Percentiles rank a stretch among this genome's conserved stretches.
Conservation (phyloP, 2,888 invertebrate species). For the Antheraea yamamai region DNA sequence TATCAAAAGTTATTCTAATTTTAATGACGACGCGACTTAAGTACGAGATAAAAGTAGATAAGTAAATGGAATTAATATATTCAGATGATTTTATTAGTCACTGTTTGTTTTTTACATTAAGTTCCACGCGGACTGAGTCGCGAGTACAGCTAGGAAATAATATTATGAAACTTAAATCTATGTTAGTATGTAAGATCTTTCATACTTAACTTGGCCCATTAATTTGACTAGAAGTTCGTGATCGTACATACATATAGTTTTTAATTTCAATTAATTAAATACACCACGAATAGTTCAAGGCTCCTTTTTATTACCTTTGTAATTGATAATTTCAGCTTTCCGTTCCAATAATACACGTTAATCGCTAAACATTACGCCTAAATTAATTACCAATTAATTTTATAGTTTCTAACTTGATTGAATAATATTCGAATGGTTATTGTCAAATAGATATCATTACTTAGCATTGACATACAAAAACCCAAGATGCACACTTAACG, state of each 20-base stretch:
- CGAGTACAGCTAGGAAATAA: too few species aligned
- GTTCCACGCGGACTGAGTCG: too few species aligned
- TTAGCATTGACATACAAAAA: too few species aligned
- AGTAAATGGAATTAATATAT: too few species aligned
- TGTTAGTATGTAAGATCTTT: too few species aligned
- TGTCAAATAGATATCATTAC: not conserved
- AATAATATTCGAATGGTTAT: not conserved
- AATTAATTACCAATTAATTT: not conserved
- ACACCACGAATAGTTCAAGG: not conserved
- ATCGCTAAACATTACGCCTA: not conserved
- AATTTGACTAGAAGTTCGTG: not conserved
- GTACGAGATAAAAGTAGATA: too few species aligned
- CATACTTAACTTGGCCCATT: not conserved
- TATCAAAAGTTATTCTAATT: too few species aligned
- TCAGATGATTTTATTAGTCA: too few species aligned
- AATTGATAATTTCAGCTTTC: slow-evolving; percentile 8
- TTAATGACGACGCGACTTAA: too few species aligned
- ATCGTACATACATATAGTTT: not conserved
- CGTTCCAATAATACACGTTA: not conserved
- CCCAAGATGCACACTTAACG: too few species aligned
- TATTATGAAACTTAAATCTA: too few species aligned
- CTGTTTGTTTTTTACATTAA: too few species aligned
- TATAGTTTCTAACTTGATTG: slow-evolving; percentile 6
- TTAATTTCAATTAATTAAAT: not conserved
- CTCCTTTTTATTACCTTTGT: not conserved